A percentile compares a stretch with the other conserved stretches of the same genome.
These are phyloP conservation scores for Troides oblongomaculatus DNA, from an alignment of 2,888 invertebrate species.

Conservation along the genomic window DNA sequence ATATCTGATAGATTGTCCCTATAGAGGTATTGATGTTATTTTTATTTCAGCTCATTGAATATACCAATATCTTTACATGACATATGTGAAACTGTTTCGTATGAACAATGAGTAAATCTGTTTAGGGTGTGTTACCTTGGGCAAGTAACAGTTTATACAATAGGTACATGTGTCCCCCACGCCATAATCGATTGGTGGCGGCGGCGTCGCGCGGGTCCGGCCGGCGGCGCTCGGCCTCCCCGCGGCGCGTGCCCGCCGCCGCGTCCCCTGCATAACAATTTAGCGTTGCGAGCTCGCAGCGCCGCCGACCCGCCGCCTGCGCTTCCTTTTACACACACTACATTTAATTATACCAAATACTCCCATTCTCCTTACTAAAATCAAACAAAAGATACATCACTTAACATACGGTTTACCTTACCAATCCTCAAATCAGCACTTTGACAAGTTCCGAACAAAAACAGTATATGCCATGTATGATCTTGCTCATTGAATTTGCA, in stretches of 20 bases:
- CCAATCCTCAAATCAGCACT: too few species aligned
- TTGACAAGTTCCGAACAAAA: too few species aligned
- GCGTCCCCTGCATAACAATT: constrained; percentile 62
- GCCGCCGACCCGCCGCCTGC: background rate
- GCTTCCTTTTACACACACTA: background rate
- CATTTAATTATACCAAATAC: background rate
- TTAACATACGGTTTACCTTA: too few species aligned
- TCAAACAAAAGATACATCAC: too few species aligned
- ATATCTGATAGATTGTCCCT: too few species aligned
- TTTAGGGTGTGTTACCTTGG: background rate
- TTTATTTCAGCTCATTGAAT: too few species aligned
- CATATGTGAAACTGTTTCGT: background rate
- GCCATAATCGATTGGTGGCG: constrained; percentile 36
- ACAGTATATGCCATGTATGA: too few species aligned
- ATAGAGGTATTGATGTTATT: too few species aligned
- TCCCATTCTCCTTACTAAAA: background rate
- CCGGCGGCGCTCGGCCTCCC: constrained; percentile 34
- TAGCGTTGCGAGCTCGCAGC: constrained; percentile 30
- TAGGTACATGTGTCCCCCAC: constrained; percentile 21
- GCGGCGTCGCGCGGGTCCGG: constrained; percentile 29
- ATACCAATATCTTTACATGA: too few species aligned
- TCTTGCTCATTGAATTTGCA: too few species aligned
- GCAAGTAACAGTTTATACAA: background rate
- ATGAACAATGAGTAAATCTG: background rate
- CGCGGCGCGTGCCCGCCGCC: constrained; percentile 60